Evolutionary conservation across 2,797 vertebrate genomes (phyloP).

Genomic region (Amazona finschi): DNA sequence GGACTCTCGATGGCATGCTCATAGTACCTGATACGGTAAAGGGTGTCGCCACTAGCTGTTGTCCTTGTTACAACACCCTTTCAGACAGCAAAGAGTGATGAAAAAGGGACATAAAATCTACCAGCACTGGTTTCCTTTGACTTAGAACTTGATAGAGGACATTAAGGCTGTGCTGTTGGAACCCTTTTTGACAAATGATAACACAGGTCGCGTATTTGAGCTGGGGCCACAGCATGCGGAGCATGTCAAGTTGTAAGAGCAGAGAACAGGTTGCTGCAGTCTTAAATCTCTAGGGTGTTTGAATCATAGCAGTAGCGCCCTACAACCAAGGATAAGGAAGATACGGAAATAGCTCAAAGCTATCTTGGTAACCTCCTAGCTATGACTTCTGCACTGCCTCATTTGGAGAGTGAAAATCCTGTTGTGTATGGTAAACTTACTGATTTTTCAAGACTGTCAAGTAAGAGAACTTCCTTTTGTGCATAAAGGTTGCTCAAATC

Average conservation of each 20-base stretch:
- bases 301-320: not conserved
- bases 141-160: not conserved
- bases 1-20: not conserved
- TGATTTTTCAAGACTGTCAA: not conserved
- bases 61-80: fast-evolving
- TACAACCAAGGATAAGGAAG: not conserved
- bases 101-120: not conserved
- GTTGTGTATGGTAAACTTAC: not conserved
- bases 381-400: not conserved
- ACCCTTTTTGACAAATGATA: not conserved
- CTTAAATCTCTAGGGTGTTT: not conserved
- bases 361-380: not conserved
- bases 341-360: not conserved
- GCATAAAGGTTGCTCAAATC: not conserved
- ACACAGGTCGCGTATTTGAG: not conserved
- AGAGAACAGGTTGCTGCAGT: not conserved
- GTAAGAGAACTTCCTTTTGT: not conserved
- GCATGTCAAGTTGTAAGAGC: not conserved
- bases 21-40: not conserved
- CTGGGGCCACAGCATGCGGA: not conserved
- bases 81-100: not conserved
- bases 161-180: fast-evolving
- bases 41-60: fast-evolving
- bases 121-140: not conserved
- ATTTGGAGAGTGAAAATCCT: not conserved